Evolutionary conservation across 2,113 vertebrate species (phyloP).

Genomic region (Stigmatopora argus): DNA sequence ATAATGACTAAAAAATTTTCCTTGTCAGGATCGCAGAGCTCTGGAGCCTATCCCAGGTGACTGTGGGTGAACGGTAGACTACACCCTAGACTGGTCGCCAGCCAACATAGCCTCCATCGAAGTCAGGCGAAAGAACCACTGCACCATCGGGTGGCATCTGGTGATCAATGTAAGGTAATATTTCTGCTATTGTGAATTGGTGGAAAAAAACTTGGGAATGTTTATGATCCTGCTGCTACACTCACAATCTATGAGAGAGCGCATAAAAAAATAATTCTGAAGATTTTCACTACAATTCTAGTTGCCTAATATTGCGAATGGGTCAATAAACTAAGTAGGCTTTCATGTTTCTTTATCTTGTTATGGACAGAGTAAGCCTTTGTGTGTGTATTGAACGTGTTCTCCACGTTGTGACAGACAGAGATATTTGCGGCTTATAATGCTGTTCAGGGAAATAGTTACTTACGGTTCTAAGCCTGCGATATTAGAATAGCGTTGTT

Average conservation of each 20-base stretch:
- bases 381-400: slow-evolving; percentile 39
- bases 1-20: not conserved
- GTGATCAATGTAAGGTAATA: not conserved
- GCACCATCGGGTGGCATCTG: too few relatives aligned
- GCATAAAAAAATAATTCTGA: not conserved
- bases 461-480: slow-evolving; percentile 48
- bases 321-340: not conserved
- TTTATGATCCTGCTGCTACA: too few relatives aligned
- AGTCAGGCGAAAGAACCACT: too few relatives aligned
- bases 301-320: not conserved
- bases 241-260: too few relatives aligned
- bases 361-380: slow-evolving; percentile 15
- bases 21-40: too few relatives aligned
- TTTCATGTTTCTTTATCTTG: not conserved
- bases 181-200: not conserved
- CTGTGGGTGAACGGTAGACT: too few relatives aligned
- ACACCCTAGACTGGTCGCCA: too few relatives aligned
- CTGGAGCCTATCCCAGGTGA: too few relatives aligned
- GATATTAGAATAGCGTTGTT: slow-evolving; percentile 24
- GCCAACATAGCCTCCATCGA: too few relatives aligned
- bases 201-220: not conserved
- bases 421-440: slow-evolving; percentile 52
- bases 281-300: not conserved
- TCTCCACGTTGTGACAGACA: slow-evolving; percentile 48
- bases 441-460: slow-evolving; percentile 36